These are phyloP conservation scores for Alviniconcha marisindica DNA, from an alignment of 1,140 invertebrate species.

Conservation along the genomic window DNA sequence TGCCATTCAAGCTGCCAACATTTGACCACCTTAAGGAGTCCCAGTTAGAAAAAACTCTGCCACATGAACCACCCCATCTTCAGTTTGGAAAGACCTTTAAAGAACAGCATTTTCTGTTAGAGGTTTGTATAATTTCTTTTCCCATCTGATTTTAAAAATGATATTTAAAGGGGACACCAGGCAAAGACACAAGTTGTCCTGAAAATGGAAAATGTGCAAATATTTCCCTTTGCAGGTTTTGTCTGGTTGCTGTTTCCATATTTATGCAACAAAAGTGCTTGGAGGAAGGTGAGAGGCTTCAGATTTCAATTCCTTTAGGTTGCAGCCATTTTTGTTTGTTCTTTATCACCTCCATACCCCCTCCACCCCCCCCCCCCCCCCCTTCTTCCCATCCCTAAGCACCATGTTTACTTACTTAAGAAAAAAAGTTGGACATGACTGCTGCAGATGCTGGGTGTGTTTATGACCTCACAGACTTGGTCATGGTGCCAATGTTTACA, in stretches of 20 bases:
- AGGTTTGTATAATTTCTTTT: too few relatives aligned
- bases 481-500: too few relatives aligned
- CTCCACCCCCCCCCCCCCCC: not conserved
- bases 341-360: not conserved
- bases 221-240: not conserved
- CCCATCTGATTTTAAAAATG: too few relatives aligned
- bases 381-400: too few relatives aligned
- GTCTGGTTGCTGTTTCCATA: not conserved
- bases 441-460: too few relatives aligned
- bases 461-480: too few relatives aligned
- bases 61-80: not conserved
- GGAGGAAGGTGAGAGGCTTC: not conserved
- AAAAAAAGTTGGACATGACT: too few relatives aligned
- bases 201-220: not conserved
- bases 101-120: conserved; percentile 63
- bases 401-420: too few relatives aligned
- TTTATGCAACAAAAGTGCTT: not conserved
- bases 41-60: conserved; percentile 2
- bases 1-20: conserved; percentile 52
- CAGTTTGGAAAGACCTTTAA: conserved; percentile 60
- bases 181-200: not conserved
- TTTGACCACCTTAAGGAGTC: conserved; percentile 45
- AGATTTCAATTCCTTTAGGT: not conserved
- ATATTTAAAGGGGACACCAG: too few relatives aligned
- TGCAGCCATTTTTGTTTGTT: not conserved